Base-by-base conservation (phyloP, 2,888 invertebrate genomes). In the Dicranocentrus wangi region DNA sequence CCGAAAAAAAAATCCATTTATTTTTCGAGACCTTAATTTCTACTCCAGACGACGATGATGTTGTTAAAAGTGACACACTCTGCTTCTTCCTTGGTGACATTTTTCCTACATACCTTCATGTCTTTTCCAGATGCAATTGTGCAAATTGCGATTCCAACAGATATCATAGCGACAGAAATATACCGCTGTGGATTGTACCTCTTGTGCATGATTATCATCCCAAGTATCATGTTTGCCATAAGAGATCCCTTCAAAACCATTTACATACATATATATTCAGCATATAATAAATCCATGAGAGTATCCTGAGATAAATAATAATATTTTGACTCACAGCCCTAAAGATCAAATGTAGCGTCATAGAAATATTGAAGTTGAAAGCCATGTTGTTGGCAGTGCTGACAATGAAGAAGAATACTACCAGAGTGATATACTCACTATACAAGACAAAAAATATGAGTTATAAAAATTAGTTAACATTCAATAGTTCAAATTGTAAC, bases 271-370 rank as follows among this genome's bases (percentile, higher is more conserved):
- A 61, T 13, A 3, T 25, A 17, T n/a, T 5, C 23, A 21, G 23
- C 23, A 55, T 47, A 55, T n/a, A n/a, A n/a, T n/a, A n/a, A n/a
- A n/a, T n/a, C n/a, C n/a, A n/a, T n/a, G n/a, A n/a, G n/a, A n/a
- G n/a, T n/a, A n/a, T n/a, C n/a, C n/a, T n/a, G n/a, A n/a, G n/a
- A 5, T 51, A 39, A 39, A 10, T 51, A 17, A 51, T 51, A n/a
- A 51, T n/a, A 51, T 51, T 51, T 8, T n/a, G 15, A 47, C 92
- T 91, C 90, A 95, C 95, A 76, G 98, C 94, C 90, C 98, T 92
- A 89, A 99, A 99, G 88, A 99, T 99, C 94, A 99, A 98, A 88
- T 99, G 99, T 60, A 99, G 90, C 0, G 99, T 98, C 93, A 99
- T 98, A 0, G 99, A 93, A 87, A 99, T 97, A 88, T 98, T 96